Base-by-base conservation (phyloP, 2,888 invertebrate species). In the Tribolium freemani region DNA sequence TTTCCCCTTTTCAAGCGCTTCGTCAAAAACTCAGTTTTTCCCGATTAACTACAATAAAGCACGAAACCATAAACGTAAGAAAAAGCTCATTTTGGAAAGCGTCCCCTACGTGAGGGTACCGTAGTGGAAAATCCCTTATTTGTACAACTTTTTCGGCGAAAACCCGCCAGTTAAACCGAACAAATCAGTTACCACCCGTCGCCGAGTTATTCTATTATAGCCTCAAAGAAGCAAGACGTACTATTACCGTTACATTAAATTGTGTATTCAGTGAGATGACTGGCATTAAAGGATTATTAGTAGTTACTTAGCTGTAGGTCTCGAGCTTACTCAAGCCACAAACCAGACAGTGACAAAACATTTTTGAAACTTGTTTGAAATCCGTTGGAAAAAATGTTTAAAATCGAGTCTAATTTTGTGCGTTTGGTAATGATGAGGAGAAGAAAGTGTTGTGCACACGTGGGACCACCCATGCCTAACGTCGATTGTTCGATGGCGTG, bases 251-350 rank as follows among this genome's bases (percentile, higher is more conserved):
- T 61, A 61, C 11, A 61, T 48, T 48, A 61, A 61, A 61, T 61
- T 61, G 61, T 61, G 48, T 61, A 61, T 61, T 61, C 61, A 58
- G 61, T 45, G 61, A 61, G 61, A 61, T 61, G 61, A 61, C 61
- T 61, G 61, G 61, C 61, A 48, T 48, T 61, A 48, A 61, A 61
- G 61, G 61, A 48, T 58, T 58, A 61, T 45, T 58, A 45, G 38
- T 56, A 31, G 20, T 58, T 44, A 44, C 44, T 20, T 45, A 44
- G 58, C 8, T 13, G 45, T 16, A 44, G 6, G 44, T 58, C 44
- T 58, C 4, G 56, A 56, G 9, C 56, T 26, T 26, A 26, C 26
- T 26, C 9, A 38, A 38, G 38, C 13, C 8, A 56, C 30, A 56
- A 56, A 38, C 56, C 10, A 26, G 26, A 30, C 31, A 56, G 26